Conservation (phyloP, 1,140 invertebrate species). For the Lucilia cuprina region DNA sequence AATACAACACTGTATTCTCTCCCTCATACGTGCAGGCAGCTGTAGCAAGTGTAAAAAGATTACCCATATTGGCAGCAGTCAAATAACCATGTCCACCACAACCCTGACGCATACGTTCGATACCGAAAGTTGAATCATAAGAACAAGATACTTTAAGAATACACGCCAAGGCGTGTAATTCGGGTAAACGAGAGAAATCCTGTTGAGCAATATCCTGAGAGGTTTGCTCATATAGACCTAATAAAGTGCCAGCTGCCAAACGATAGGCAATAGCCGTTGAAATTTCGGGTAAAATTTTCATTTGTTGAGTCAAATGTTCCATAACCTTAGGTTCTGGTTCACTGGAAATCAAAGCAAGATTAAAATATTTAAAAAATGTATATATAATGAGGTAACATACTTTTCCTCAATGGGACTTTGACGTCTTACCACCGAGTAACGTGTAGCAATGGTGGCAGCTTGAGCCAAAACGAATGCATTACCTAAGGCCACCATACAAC, state of each 20-base stretch:
- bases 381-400: not conserved
- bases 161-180: constrained; percentile 86
- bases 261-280: constrained; percentile 77
- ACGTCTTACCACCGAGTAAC: constrained; percentile 85
- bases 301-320: constrained; percentile 90
- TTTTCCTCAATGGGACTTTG: constrained; percentile 72
- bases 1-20: constrained; percentile 88
- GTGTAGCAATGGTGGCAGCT: constrained; percentile 79
- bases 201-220: constrained; percentile 76
- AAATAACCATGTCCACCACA: constrained; percentile 95
- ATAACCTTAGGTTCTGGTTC: constrained; percentile 85
- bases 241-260: constrained; percentile 75
- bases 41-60: constrained; percentile 77
- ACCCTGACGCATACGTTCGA: constrained; percentile 80
- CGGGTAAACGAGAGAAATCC: constrained; percentile 77
- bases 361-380: not conserved
- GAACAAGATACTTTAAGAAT: constrained; percentile 87
- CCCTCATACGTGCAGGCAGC: constrained; percentile 92
- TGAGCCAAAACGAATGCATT: constrained; percentile 74
- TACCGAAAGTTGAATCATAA: constrained; percentile 71
- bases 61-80: constrained; percentile 80
- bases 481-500: constrained; percentile 71
- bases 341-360: not conserved
- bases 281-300: constrained; percentile 83
- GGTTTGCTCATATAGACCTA: constrained; percentile 80